A percentile compares a stretch with the other conserved stretches of the same genome.
Evolutionary conservation across 2,113 vertebrate species (phyloP).

Genomic region (Alexandromys fortis): DNA sequence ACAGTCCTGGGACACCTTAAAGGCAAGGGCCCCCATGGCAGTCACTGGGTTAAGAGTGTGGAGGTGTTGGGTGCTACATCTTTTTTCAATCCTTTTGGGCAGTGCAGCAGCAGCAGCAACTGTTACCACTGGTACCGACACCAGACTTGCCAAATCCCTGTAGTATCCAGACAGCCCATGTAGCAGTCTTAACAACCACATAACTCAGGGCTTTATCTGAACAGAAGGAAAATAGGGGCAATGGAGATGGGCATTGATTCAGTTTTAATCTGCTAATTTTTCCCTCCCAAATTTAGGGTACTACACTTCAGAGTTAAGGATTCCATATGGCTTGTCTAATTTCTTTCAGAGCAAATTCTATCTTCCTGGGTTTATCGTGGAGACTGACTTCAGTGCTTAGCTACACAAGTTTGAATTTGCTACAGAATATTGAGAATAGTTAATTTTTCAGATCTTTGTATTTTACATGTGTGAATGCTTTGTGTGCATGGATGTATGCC

Average conservation of each 20-base stretch:
- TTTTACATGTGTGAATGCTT: background rate
- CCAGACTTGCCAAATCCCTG: background rate
- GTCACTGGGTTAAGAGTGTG: background rate
- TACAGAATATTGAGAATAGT: background rate
- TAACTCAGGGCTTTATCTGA: background rate
- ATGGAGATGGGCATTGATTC: background rate
- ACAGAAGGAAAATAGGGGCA: background rate
- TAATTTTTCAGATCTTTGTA: background rate
- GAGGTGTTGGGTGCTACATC: rapidly evolving
- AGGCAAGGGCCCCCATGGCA: too few relatives aligned
- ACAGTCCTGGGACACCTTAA: background rate
- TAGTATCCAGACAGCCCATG: background rate
- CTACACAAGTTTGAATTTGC: background rate
- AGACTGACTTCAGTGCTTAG: background rate
- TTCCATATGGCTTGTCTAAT: background rate
- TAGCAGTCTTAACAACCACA: background rate
- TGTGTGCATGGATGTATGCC: background rate
- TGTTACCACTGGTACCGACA: background rate
- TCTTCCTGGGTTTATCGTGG: background rate
- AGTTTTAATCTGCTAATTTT: background rate
- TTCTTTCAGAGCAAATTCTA: background rate
- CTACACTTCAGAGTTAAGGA: background rate
- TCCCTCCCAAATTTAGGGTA: background rate
- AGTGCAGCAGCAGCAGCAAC: background rate
- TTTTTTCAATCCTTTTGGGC: background rate